Evolutionary conservation across 2,797 vertebrate genomes (phyloP).

Genomic region (Manis crassicaudata): DNA sequence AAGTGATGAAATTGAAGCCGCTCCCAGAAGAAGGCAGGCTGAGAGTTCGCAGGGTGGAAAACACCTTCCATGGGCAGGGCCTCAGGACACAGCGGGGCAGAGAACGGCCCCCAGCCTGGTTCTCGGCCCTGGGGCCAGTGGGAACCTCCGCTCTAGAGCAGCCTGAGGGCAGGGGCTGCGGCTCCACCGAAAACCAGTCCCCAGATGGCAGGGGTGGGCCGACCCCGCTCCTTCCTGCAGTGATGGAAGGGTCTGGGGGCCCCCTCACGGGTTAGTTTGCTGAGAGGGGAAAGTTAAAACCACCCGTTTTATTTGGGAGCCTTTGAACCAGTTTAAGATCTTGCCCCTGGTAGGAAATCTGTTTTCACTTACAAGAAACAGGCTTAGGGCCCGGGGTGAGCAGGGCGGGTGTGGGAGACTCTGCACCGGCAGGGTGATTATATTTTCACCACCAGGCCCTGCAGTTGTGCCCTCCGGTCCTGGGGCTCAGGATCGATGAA

Average conservation of each 20-base stretch:
- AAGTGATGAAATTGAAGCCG: neutral
- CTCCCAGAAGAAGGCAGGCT: neutral
- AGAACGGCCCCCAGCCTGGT: neutral
- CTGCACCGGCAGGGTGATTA: neutral
- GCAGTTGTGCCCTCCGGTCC: neutral
- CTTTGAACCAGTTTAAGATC: constrained; percentile 44
- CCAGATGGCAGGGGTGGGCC: neutral
- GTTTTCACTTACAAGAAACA: constrained; percentile 49
- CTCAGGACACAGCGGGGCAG: neutral
- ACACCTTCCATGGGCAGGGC: neutral
- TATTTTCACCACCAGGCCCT: neutral
- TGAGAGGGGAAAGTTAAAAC: constrained; percentile 1
- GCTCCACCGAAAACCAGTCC: neutral
- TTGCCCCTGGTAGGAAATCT: constrained; percentile 24
- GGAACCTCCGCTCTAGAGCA: neutral
- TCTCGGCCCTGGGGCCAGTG: neutral
- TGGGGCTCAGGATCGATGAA: neutral
- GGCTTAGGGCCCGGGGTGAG: neutral
- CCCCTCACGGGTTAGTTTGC: neutral
- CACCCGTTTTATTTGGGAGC: constrained; percentile 11
- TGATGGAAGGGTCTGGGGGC: neutral
- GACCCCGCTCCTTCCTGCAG: neutral
- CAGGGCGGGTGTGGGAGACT: neutral
- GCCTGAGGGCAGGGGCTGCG: neutral
- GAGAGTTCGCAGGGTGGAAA: neutral